Evolutionary conservation across 2,888 invertebrate species (phyloP), one percentile per base, ranked within the genome.

Genomic region (Digitonthophagus gazella): DNA sequence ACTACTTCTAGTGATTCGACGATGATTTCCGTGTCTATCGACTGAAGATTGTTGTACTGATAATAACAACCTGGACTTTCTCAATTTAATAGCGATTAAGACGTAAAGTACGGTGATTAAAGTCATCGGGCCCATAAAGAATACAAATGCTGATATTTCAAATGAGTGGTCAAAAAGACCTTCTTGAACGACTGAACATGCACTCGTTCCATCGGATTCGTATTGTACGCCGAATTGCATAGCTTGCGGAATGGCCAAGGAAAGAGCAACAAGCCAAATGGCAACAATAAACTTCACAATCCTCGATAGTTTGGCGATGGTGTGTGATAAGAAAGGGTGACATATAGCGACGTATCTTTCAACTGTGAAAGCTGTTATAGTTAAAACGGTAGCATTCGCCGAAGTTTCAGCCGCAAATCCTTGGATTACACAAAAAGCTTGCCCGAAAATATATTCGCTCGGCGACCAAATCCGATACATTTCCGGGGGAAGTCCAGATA

Each of bases 91-190:
- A 0, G 91, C 93, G 76, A 93, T 92, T 73, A 92, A 84, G 67
- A 91, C 87, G 78, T 96, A 96, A 71, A 96, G 84, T 72, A 93
- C 91, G 28, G 90, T 90, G 79, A 96, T 94, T 71, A 95, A 85
- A 28, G 92, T 91, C 93, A 96, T 94, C 1, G 95, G 96, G 58
- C 91, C 89, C 55, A 93, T 89, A 80, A 96, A 96, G 83, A 95
- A 94, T 76, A 95, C 83, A 78, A 91, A 89, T 75, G 91, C 90
- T 11, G 95, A 93, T 76, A 93, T 88, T 78, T 92, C 91, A 78
- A 94, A 93, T 72, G 91, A 89, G 83, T 92, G 90, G 69, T 89
- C 88, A 64, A 89, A 83, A 57, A 87, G 84, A 0, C 85, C 82
- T 67, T 81, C 78, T 8, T 84, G 85, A 72, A 87, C 85, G 72